Evolutionary conservation across 2,797 vertebrate species (phyloP), one percentile per base, ranked within the genome.

Genomic region (Pangasius djambal): DNA sequence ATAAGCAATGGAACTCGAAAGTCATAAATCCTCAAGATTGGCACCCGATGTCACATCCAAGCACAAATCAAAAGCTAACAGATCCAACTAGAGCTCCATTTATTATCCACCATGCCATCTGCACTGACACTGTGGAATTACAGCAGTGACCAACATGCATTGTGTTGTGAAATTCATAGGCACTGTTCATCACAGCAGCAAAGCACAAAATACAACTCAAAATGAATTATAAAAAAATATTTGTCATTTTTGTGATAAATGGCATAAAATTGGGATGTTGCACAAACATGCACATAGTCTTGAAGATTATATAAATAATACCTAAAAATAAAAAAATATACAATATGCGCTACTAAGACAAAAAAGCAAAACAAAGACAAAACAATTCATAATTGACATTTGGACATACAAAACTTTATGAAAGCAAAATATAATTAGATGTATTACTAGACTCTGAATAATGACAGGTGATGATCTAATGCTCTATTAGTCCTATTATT

Each of bases 241-340:
- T 81, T 90, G 89, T 85, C 85, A 85, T 72, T 86, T 88, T 87
- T 25, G 50, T 69, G 88, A 91, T 85, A 87, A 90, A 91, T 85
- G 59, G 55, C 13, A 52, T 44, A 50, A 44, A 79, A 79, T 37
- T 82, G 55, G 74, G 69, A 87, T 83, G 81, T 87, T 82, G 55
- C 6, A 37, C 79, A n/a, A 67, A 67, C 28, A 9, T 28, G 44
- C 40, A 18, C 18, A n/a, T 28, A 44, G 20, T 67, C 37, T 69
- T 34, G 8, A 20, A 84, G 83, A 65, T 65, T 25, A 20, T 4
- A 48, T 4, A 5, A 31, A 52, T 44, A n/a, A 77, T 7, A 15
- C 10, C 1, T 22, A 44, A 10, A 44, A 25, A 74, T 3, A 31
- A 34, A 15, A 15, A 61, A 34, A 16, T 20, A 7, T 8, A 72